Conservation (phyloP, 2,888 invertebrate species). For the Leptinotarsa rubiginosa region DNA sequence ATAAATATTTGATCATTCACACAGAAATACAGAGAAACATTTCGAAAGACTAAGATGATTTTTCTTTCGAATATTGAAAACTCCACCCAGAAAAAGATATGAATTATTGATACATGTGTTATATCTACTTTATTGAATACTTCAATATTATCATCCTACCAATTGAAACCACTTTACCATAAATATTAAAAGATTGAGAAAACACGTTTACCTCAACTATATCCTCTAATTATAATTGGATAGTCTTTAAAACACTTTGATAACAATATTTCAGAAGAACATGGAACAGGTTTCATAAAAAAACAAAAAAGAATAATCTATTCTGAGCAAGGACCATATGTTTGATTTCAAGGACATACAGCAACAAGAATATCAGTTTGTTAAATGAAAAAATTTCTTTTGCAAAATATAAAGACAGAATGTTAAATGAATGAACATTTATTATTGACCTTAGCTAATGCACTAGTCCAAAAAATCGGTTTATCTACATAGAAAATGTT, state of each 20-base stretch:
- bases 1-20: neutral
- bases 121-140: too few relatives aligned
- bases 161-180: too few relatives aligned
- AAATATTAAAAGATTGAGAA: too few relatives aligned
- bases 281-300: neutral
- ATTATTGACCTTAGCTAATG: too few relatives aligned
- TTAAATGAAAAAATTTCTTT: neutral
- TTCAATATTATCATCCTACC: too few relatives aligned
- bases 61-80: conserved; percentile 10
- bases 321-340: neutral
- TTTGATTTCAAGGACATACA: neutral
- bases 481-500: neutral
- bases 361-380: neutral
- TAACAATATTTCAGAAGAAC: neutral
- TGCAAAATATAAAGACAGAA: too few relatives aligned
- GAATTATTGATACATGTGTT: neutral
- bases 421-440: too few relatives aligned
- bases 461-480: neutral
- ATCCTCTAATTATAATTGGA: too few relatives aligned
- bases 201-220: too few relatives aligned
- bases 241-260: neutral
- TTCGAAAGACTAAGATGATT: conserved; percentile 20
- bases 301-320: neutral
- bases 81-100: neutral
- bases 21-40: neutral